Evolutionary conservation across 2,797 vertebrate species (phyloP).

Genomic region (Tragopan temminckii): DNA sequence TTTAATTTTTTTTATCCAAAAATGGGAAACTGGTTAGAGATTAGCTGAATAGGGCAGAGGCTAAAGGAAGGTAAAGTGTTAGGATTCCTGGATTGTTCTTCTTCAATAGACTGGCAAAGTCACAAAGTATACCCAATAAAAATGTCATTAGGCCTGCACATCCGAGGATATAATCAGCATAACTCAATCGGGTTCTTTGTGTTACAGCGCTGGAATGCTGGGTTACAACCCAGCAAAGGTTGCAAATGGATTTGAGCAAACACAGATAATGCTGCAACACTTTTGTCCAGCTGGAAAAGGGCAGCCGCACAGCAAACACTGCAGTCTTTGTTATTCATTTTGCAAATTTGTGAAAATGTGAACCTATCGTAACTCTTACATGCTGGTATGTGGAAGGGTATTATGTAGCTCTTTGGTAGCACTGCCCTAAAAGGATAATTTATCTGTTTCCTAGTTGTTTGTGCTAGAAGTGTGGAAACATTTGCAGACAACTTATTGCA

Average conservation of each 20-base stretch:
- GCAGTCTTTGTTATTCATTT: conserved; percentile 13
- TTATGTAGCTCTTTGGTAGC: background rate
- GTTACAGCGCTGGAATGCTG: background rate
- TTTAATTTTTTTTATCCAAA: background rate
- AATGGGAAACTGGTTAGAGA: background rate
- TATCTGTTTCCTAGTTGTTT: conserved; percentile 2
- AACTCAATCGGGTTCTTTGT: conserved; percentile 13
- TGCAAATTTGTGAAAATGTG: background rate
- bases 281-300: conserved; percentile 21
- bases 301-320: background rate
- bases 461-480: background rate
- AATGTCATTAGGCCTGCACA: background rate
- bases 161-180: background rate
- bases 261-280: background rate
- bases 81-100: background rate
- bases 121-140: background rate
- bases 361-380: background rate
- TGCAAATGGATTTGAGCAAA: conserved; percentile 13
- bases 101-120: background rate
- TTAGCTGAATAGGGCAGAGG: background rate
- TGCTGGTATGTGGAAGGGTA: background rate
- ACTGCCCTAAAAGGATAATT: background rate
- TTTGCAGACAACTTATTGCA: conserved; percentile 24
- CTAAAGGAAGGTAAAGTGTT: background rate
- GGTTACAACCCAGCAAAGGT: conserved; percentile 24